Percentiles rank a stretch among this genome's conserved stretches.
phyloP scores from a whole-genome alignment of 2,888 invertebrate genomes.

The Metacarcinus magister region DNA sequence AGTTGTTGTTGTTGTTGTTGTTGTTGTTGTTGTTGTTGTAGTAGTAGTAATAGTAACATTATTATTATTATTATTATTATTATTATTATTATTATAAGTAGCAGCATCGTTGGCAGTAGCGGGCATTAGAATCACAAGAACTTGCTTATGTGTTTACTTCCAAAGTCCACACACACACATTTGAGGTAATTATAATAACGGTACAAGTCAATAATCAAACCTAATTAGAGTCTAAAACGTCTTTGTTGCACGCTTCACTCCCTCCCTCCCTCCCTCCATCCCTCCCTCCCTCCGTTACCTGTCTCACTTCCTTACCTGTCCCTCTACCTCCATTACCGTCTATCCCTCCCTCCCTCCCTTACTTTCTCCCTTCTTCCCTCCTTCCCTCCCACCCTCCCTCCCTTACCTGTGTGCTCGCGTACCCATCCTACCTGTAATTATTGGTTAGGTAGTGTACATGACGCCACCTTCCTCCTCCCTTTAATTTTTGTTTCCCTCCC shows the following conservation, averaged over 20 bases:
- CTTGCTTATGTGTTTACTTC: neutral
- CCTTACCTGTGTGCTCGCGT: neutral
- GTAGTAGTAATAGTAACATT: neutral
- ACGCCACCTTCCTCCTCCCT: neutral
- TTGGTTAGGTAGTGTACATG: slow-evolving; percentile 31
- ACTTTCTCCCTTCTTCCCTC: neutral
- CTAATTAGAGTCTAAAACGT: neutral
- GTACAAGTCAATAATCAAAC: neutral
- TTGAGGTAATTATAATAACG: neutral
- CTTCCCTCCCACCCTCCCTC: neutral
- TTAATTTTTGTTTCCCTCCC: neutral
- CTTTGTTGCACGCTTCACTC: neutral
- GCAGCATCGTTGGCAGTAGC: neutral
- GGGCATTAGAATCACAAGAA: neutral
- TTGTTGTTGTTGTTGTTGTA: neutral
- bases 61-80: neutral
- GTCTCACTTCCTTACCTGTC: neutral
- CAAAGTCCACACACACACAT: neutral
- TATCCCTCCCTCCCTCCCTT: neutral
- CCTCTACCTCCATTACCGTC: neutral
- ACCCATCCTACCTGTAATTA: slow-evolving; percentile 27
- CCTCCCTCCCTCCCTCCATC: neutral
- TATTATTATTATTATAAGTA: neutral
- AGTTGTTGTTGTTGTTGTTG: neutral
- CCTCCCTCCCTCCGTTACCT: neutral